Base-by-base conservation (phyloP, 1,140 invertebrate species). In the Tetramorium parvispinum region DNA sequence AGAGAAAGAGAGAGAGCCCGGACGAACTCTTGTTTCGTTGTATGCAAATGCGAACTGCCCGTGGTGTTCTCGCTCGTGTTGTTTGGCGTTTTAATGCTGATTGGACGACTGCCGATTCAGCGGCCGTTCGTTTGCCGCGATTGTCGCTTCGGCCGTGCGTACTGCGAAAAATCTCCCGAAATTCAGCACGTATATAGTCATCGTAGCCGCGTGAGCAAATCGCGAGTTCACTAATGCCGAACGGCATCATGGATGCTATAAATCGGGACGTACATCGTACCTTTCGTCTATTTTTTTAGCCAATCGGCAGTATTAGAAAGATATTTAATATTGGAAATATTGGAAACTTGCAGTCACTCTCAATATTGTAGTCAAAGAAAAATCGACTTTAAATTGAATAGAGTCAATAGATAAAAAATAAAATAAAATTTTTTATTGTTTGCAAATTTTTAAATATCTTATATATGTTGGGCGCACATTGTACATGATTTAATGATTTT, bases 51-150 rank as follows among this genome's bases (percentile, higher is more conserved):
- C 81, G 55, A 55, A 32, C 32, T 10, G 85, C 37, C 73, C 86
- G 86, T 86, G 81, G 91, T 94, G 92, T 93, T 94, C 93, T 89
- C 92, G 94, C 92, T 94, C 92, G 91, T 92, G 88, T 86, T 92
- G 91, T 94, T 94, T 93, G 90, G 90, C 93, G 92, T 94, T 95
- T 94, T 94, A 93, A 94, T 94, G 94, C 94, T 95, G 93, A 95
- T 94, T 95, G 94, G 93, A 94, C 93, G 90, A 94, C 93, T 94
- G 93, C 93, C 93, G 94, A 95, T 94, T 94, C 92, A 94, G 93
- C 93, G 89, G 89, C 89, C 91, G 93, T 93, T 94, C 93, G 92
- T 94, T 94, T 94, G 93, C 92, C 88, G 81, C 92, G 89, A 94
- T 94, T 94, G 92, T 94, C 88, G 68, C 75, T 79, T 81, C 87